Evolutionary conservation across 2,888 invertebrate genomes (phyloP).

Genomic region (Sericinus montela): DNA sequence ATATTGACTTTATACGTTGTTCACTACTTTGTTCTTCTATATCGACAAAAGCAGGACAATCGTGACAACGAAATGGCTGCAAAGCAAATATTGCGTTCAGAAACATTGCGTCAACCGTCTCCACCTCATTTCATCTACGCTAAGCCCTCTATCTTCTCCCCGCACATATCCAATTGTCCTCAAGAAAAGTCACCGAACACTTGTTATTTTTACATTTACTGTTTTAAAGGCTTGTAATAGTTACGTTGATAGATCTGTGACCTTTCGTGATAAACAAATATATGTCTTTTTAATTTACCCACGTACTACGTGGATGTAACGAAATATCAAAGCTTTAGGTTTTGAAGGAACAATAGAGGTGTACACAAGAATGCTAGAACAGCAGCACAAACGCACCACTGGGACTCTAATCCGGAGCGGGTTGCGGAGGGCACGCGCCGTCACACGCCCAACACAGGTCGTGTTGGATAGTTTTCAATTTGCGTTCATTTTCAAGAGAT

Average conservation of each 20-base stretch:
- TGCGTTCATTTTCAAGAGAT: constrained; percentile 42
- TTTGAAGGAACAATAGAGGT: constrained; percentile 45
- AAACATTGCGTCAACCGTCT: constrained; percentile 65
- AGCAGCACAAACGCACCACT: constrained; percentile 59
- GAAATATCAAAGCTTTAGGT: constrained; percentile 43
- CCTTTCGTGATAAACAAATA: constrained; percentile 1
- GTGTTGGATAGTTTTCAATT: constrained; percentile 60
- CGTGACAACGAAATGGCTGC: constrained; percentile 66
- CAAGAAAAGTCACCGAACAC: constrained; percentile 37
- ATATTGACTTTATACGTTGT: too few species aligned
- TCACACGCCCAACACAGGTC: constrained; percentile 34
- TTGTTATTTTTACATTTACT: constrained; percentile 23
- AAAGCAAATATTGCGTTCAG: constrained; percentile 65
- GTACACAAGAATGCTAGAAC: constrained; percentile 48
- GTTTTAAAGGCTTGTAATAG: constrained; percentile 13
- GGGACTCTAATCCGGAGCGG: constrained; percentile 58
- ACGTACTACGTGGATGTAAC: constrained; percentile 28
- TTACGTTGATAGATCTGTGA: neutral
- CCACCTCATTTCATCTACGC: constrained; percentile 62
- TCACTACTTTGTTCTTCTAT: constrained; percentile 33
- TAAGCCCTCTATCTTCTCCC: constrained; percentile 53
- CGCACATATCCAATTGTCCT: constrained; percentile 64
- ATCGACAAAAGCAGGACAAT: constrained; percentile 49
- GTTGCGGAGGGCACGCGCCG: constrained; percentile 57
- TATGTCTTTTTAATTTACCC: neutral